A percentile compares a stretch with the other conserved stretches of the same genome.
These are phyloP conservation scores for Zalophus californianus DNA, from an alignment of 2,797 vertebrate species.

Conservation along the genomic window DNA sequence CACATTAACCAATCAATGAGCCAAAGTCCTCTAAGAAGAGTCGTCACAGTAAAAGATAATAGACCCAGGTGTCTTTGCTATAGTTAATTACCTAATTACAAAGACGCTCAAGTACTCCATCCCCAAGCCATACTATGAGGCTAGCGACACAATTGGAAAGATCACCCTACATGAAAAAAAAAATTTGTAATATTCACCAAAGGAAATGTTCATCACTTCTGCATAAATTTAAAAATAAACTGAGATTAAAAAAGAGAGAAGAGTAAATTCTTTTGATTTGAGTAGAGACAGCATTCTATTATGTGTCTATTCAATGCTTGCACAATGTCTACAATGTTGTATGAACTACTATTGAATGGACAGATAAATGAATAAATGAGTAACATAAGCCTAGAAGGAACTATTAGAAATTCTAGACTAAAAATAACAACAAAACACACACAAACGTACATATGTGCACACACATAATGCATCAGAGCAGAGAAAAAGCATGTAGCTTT, in stretches of 20 bases:
- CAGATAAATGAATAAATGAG: neutral
- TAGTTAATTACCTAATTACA: neutral
- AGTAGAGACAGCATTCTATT: neutral
- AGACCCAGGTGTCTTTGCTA: neutral
- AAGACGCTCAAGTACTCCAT: neutral
- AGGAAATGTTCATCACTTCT: slow-evolving; percentile 27
- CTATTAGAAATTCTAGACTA: neutral
- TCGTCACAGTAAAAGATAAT: neutral
- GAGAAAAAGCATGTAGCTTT: neutral
- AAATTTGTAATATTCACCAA: neutral
- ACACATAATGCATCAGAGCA: neutral
- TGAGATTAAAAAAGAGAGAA: neutral
- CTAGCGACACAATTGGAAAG: neutral
- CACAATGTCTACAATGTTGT: neutral
- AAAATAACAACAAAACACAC: neutral
- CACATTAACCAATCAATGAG: neutral
- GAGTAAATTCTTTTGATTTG: neutral
- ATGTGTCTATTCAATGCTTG: neutral
- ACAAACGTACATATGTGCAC: no score
- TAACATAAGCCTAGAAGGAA: neutral
- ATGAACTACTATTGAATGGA: neutral
- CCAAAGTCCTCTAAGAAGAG: neutral
- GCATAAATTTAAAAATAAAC: neutral
- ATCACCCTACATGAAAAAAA: neutral
- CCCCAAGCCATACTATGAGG: neutral